phyloP scores from a whole-genome alignment of 2,113 vertebrate species.

The Hippocampus barbouri region DNA sequence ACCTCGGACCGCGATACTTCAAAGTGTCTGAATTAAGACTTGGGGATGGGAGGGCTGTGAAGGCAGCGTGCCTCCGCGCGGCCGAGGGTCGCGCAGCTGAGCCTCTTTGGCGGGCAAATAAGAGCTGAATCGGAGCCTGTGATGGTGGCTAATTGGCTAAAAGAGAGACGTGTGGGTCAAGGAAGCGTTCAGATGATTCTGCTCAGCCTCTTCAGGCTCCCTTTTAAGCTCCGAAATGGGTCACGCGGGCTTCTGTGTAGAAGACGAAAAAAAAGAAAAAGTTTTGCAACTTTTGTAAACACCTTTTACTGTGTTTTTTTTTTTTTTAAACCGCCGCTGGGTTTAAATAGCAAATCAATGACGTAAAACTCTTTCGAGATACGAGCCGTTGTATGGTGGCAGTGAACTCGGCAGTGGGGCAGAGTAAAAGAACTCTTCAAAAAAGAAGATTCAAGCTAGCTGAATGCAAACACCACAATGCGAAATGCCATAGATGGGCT shows the following conservation, averaged over 20 bases:
- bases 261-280: constrained; percentile 7
- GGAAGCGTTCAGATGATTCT: constrained; percentile 42
- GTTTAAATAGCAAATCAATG: too few species aligned
- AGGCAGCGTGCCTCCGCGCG: constrained; percentile 37
- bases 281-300: constrained; percentile 11
- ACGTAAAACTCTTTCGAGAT: too few species aligned
- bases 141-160: constrained; percentile 62
- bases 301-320: neutral
- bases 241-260: constrained; percentile 12
- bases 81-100: constrained; percentile 53
- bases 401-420: too few species aligned
- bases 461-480: too few species aligned
- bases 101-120: constrained; percentile 61
- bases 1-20: constrained; percentile 88
- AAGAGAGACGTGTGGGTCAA: constrained; percentile 42
- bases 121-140: constrained; percentile 57
- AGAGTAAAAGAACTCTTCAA: too few species aligned
- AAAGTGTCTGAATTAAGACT: constrained; percentile 86
- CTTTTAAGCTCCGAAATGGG: constrained; percentile 22
- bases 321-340: too few species aligned
- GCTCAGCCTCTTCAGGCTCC: constrained; percentile 11
- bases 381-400: too few species aligned
- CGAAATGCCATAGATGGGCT: too few species aligned
- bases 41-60: constrained; percentile 36
- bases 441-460: too few species aligned